A percentile compares a stretch with the other conserved stretches of the same genome.
These are phyloP conservation scores for Penaeus monodon DNA, from an alignment of 2,888 invertebrate species.

Conservation along the genomic window DNA sequence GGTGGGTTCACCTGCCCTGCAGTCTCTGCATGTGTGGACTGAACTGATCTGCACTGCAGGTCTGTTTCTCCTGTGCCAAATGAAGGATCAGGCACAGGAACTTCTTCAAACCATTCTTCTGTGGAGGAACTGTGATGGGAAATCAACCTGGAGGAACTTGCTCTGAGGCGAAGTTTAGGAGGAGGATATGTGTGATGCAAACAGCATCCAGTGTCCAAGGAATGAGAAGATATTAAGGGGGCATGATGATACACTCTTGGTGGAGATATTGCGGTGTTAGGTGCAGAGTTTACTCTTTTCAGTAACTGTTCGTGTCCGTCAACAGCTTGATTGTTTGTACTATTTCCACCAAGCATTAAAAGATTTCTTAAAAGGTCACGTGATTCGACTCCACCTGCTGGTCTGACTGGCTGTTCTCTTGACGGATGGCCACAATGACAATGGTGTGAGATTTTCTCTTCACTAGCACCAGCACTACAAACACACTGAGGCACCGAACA, in stretches of 20 bases:
- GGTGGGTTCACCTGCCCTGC: no score
- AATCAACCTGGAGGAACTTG: conserved; percentile 54
- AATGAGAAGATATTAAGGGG: conserved; percentile 50
- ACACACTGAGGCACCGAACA: conserved; percentile 56
- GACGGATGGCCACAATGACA: conserved; percentile 43
- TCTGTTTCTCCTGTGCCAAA: background rate
- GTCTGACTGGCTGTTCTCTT: conserved; percentile 22
- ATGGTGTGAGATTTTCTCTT: conserved; percentile 41
- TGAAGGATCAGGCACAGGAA: conserved; percentile 27
- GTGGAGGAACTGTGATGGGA: conserved; percentile 64
- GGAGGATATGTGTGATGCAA: conserved; percentile 42
- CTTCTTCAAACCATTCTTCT: conserved; percentile 65
- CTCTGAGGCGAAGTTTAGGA: conserved; percentile 49
- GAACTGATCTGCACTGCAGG: no score
- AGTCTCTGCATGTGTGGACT: no score
- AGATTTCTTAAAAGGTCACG: conserved; percentile 51
- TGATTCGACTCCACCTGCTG: conserved; percentile 40
- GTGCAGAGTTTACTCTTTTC: conserved; percentile 56
- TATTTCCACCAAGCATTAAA: conserved; percentile 36
- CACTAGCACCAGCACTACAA: conserved; percentile 58
- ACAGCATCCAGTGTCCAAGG: conserved; percentile 48
- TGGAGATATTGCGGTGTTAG: conserved; percentile 34
- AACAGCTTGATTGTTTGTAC: background rate
- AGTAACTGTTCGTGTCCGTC: conserved; percentile 38
- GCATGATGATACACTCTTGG: conserved; percentile 27